phyloP scores from a whole-genome alignment of 2,113 vertebrate species.

The Oplegnathus fasciatus region DNA sequence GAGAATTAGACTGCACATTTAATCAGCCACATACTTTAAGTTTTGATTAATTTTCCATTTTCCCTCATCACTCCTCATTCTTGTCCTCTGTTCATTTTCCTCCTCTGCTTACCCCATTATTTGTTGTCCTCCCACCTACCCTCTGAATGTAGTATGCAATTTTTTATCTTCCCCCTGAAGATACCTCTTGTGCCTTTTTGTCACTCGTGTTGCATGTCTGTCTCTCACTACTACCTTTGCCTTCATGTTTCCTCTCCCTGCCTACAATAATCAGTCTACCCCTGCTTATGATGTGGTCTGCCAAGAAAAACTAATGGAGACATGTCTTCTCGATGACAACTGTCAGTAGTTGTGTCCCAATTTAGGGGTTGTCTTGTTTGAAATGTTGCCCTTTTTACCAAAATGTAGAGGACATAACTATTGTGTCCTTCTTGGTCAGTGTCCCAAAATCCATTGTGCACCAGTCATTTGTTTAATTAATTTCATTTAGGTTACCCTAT shows the following conservation, averaged over 20 bases:
- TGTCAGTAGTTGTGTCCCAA: neutral
- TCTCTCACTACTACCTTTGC: neutral
- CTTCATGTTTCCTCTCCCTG: neutral
- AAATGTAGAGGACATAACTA: no score
- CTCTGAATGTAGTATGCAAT: neutral
- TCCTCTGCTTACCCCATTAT: neutral
- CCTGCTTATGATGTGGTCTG: neutral
- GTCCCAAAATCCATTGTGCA: neutral
- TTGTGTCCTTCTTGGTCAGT: neutral
- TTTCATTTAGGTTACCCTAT: no score
- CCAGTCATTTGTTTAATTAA: neutral
- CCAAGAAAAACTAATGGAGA: neutral
- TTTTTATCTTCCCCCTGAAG: neutral
- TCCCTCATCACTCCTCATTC: conserved; percentile 23
- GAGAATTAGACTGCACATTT: conserved; percentile 5
- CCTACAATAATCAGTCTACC: neutral
- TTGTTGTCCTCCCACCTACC: neutral
- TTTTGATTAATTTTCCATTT: conserved; percentile 31
- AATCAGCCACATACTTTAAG: conserved; percentile 5
- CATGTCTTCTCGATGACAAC: no score
- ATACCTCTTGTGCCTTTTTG: neutral
- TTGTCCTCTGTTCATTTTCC: neutral
- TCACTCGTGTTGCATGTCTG: neutral
- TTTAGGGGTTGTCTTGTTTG: neutral
- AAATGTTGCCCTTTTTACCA: neutral